Conservation (phyloP, 2,113 vertebrate genomes). For the Hyaena hyaena region DNA sequence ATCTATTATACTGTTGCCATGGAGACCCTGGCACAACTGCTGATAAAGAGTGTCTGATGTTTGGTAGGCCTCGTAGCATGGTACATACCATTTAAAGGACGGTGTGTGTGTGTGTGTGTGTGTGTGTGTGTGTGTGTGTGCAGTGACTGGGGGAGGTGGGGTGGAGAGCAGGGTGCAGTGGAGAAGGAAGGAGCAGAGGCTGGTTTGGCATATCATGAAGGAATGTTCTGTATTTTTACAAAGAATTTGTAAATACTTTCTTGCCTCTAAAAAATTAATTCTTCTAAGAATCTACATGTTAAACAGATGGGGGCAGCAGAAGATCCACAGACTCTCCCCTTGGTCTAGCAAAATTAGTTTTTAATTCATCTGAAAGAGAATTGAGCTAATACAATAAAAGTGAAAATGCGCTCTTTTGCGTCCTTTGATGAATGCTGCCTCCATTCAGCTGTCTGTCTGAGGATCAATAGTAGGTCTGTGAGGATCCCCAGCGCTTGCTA, state of each 20-base stretch:
- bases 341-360: slow-evolving; percentile 62
- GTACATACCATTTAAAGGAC: slow-evolving; percentile 81
- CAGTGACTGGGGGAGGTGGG: slow-evolving; percentile 54
- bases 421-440: neutral
- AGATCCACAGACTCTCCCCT: neutral
- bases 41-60: slow-evolving; percentile 90
- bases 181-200: slow-evolving; percentile 53
- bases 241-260: slow-evolving; percentile 83
- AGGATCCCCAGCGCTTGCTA: neutral
- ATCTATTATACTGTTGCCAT: slow-evolving; percentile 96
- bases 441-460: slow-evolving; percentile 48
- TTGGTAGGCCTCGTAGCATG: slow-evolving; percentile 86
- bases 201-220: slow-evolving; percentile 77
- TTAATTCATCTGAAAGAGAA: slow-evolving; percentile 73
- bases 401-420: neutral
- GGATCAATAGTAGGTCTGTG: slow-evolving; percentile 62
- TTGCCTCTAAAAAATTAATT: slow-evolving; percentile 74
- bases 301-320: slow-evolving; percentile 70
- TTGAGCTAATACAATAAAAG: slow-evolving; percentile 64
- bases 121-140: neutral
- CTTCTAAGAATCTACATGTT: slow-evolving; percentile 75
- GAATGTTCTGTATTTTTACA: slow-evolving; percentile 82
- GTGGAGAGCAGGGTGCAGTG: neutral
- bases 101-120: neutral
- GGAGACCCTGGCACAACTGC: slow-evolving; percentile 93